Conservation (phyloP, 2,888 invertebrate genomes). For the Leptothorax acervorum region DNA sequence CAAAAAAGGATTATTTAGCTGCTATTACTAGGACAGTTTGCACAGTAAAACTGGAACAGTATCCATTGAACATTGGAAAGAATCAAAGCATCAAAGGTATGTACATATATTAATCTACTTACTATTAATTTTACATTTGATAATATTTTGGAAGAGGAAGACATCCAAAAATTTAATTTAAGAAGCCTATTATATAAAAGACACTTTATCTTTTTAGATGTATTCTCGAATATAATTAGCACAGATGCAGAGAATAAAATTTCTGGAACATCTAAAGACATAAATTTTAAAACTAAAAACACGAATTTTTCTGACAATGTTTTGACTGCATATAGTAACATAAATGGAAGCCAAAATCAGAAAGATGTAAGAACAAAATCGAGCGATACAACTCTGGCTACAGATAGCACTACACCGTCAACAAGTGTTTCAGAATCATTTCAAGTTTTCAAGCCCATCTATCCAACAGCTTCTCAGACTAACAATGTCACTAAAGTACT, state of each 20-base stretch:
- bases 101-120: not conserved
- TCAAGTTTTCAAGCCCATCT: not conserved
- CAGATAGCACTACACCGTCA: not conserved
- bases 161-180: constrained; percentile 5
- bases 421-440: not conserved
- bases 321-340: not conserved
- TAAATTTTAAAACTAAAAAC: not conserved
- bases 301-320: not conserved
- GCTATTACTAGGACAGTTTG: not conserved
- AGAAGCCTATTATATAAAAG: not conserved
- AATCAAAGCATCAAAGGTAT: constrained; percentile 2
- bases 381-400: not conserved
- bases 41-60: not conserved
- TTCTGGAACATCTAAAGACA: not conserved
- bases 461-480: not conserved
- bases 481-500: not conserved
- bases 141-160: not conserved
- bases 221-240: not conserved
- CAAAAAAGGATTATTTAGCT: not conserved
- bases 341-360: not conserved
- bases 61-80: not conserved
- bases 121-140: not conserved
- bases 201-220: not conserved
- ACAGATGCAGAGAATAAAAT: not conserved
- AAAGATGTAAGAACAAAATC: not conserved